Conservation (phyloP, 2,113 vertebrate species). For the Trogon melanurus region DNA sequence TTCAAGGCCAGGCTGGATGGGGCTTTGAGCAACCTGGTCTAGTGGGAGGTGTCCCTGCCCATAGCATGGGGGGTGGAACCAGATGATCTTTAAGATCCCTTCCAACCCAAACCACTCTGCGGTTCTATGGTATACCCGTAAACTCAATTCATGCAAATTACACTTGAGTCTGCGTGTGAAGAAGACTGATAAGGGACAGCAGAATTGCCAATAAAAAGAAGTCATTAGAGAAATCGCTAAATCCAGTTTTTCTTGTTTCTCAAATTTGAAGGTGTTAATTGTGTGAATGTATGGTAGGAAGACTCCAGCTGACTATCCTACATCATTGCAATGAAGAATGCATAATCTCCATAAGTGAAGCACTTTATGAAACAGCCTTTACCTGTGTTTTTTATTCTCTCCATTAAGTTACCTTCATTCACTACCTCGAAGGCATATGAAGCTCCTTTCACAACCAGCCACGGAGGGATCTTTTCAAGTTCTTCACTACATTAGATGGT, state of each 20-base stretch:
- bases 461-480: not conserved
- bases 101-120: too few relatives aligned
- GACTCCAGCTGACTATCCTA: not conserved
- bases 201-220: not conserved
- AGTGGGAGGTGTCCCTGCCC: too few relatives aligned
- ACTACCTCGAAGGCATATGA: not conserved
- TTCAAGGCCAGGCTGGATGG: too few relatives aligned
- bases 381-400: not conserved
- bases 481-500: not conserved
- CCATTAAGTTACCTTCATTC: not conserved
- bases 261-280: not conserved
- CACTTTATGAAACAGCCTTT: not conserved
- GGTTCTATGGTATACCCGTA: not conserved
- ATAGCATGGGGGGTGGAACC: too few relatives aligned
- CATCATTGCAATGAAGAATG: not conserved
- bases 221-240: not conserved
- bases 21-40: too few relatives aligned
- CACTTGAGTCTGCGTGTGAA: not conserved
- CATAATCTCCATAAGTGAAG: not conserved
- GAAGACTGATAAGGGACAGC: not conserved
- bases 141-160: not conserved
- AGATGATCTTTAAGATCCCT: too few relatives aligned
- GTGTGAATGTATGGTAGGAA: not conserved
- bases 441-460: not conserved
- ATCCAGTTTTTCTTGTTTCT: fast-evolving